A percentile compares a stretch with the other conserved stretches of the same genome.
Conservation (phyloP, 2,797 vertebrate genomes). For the Clarias fuscus region DNA sequence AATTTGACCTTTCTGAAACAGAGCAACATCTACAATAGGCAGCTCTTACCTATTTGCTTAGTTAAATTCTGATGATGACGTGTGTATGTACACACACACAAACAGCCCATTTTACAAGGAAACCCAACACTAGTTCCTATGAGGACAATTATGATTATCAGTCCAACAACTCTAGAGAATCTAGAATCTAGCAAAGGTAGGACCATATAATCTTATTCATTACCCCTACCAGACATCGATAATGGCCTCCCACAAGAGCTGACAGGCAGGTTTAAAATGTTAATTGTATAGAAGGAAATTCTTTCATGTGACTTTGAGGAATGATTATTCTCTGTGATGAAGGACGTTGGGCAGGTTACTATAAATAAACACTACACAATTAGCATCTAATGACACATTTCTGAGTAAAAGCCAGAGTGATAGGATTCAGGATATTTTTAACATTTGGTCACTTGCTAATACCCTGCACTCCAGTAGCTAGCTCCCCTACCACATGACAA, state of each 20-base stretch:
- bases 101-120: slow-evolving; percentile 35
- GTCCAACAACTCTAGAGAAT: slow-evolving; percentile 27
- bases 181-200: slow-evolving; percentile 13
- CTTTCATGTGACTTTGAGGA: background rate
- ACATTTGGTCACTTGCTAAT: background rate
- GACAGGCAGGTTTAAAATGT: slow-evolving; percentile 18
- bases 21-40: too few species aligned
- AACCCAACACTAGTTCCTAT: slow-evolving; percentile 40
- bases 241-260: slow-evolving; percentile 4
- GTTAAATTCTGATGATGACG: too few species aligned
- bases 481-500: background rate
- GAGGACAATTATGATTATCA: slow-evolving; percentile 31
- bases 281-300: slow-evolving; percentile 30
- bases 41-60: too few species aligned
- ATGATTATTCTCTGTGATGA: background rate
- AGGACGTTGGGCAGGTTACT: background rate
- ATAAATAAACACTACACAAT: background rate
- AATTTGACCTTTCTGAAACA: too few species aligned
- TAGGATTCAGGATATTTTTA: background rate
- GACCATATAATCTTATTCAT: slow-evolving; percentile 39
- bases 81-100: background rate
- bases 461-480: background rate
- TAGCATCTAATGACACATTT: background rate
- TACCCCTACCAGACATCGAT: background rate
- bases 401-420: background rate